Base-by-base conservation (phyloP, 92 coral and sea anemone genomes). In the Zoanthus sociatus region DNA sequence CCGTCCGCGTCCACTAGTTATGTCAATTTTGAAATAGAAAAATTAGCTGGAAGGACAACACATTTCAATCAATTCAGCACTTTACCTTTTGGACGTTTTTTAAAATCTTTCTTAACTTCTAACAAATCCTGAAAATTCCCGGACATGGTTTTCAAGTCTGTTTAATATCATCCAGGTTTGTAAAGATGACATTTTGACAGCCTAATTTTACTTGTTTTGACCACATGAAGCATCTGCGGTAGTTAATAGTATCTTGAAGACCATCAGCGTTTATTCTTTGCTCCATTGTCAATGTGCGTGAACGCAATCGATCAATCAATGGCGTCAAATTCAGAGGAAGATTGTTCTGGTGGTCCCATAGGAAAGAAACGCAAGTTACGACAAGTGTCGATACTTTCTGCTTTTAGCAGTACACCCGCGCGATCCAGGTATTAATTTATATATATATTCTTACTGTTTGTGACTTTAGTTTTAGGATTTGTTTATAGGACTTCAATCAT, bases 341-440 rank as follows among this genome's bases (percentile, higher is more conserved):
- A 42, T 72, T 14, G 11, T 42, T 72, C 54, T 9, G 9, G 53
- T 15, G 51, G 21, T 72, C 51, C 53, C 76, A 72, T 13, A 72
- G 21, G 21, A 42, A 72, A 72, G 76, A 72, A 72, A 72, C 20
- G 20, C 76, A 72, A 45, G 77, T 10, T 76, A 21, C 79, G 61
- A 50, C 64, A 76, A 44, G 26, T 7, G 26, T 73, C 31, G 30
- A 73, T 73, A 73, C 77, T 73, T 73, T 73, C 77, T 73, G 77
- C 77, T 73, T 71, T 73, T 73, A 73, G 77, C 77, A 73, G 77
- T 73, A 73, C 77, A 73, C 13, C 54, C 55, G 55, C 77, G 9
- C 4, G 77, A 17, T 15, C 77, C 30, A 44, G 77, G 77, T 73
- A 73, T 33, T 71, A 71, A 61, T 61, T 61, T 61, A 61, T 61